A percentile compares a stretch with the other conserved stretches of the same genome.
Conservation (phyloP, 2,113 vertebrate species). For the Malurus cyaneus region DNA sequence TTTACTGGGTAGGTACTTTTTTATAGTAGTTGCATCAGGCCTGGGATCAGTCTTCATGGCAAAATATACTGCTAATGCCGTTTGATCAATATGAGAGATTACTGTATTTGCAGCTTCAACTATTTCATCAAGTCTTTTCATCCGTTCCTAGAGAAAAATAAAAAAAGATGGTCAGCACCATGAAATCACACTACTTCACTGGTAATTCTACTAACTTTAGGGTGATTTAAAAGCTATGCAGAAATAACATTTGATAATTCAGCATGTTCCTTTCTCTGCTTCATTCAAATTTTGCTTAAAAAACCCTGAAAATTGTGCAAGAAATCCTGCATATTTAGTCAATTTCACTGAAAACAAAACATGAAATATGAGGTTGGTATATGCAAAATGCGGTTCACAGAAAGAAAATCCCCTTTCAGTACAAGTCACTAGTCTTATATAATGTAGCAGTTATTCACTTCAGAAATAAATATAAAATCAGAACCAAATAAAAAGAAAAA, state of each 20-base stretch:
- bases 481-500: not conserved
- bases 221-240: not conserved
- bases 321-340: not conserved
- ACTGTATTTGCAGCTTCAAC: conserved; percentile 87
- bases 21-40: conserved; percentile 93
- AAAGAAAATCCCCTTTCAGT: not conserved
- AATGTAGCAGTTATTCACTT: not conserved
- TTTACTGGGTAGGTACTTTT: conserved; percentile 92
- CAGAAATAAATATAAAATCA: not conserved
- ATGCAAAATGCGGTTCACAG: not conserved
- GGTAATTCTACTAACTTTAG: not conserved
- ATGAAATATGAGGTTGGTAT: not conserved
- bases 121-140: conserved; percentile 89
- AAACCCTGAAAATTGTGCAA: not conserved
- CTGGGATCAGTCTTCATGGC: conserved; percentile 97
- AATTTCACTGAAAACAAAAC: not conserved
- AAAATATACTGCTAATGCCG: conserved; percentile 89
- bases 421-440: not conserved
- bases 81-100: conserved; percentile 92
- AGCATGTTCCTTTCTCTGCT: not conserved
- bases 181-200: not conserved
- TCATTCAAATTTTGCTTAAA: not conserved
- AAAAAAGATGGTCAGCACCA: not conserved
- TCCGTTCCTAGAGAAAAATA: conserved; percentile 79
- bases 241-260: not conserved